A percentile compares a stretch with the other conserved stretches of the same genome.
phyloP scores from a whole-genome alignment of 2,797 vertebrate species.

The Enteromius trimaculatus region DNA sequence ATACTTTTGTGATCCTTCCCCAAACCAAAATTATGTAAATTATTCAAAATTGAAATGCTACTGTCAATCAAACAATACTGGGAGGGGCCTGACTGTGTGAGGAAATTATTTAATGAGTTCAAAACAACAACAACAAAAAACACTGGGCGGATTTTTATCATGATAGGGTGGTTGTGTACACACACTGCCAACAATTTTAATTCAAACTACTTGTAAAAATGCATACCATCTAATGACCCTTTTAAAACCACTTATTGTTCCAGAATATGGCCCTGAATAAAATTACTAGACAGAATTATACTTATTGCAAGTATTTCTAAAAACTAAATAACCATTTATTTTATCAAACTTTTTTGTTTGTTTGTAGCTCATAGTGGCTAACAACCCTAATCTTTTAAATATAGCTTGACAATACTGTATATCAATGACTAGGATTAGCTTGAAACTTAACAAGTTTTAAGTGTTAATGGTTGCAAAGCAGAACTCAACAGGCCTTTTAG shows the following conservation, averaged over 20 bases:
- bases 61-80: too few relatives aligned
- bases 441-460: not conserved
- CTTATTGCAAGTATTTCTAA: not conserved
- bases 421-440: not conserved
- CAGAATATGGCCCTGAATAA: not conserved
- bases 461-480: not conserved
- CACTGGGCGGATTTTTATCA: too few relatives aligned
- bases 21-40: too few relatives aligned
- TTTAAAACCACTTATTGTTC: not conserved
- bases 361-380: not conserved
- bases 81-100: too few relatives aligned
- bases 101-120: too few relatives aligned
- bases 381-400: not conserved
- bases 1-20: too few relatives aligned
- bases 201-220: too few relatives aligned
- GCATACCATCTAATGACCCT: too few relatives aligned
- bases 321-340: not conserved
- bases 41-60: too few relatives aligned
- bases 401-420: not conserved
- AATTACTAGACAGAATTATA: not conserved
- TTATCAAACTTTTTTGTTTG: not conserved
- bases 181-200: too few relatives aligned
- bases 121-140: too few relatives aligned
- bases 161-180: too few relatives aligned
- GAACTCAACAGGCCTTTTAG: slow-evolving; percentile 29